These are phyloP conservation scores for Eumerus sabulonum DNA, from an alignment of 2,888 invertebrate species.

Conservation along the genomic window DNA sequence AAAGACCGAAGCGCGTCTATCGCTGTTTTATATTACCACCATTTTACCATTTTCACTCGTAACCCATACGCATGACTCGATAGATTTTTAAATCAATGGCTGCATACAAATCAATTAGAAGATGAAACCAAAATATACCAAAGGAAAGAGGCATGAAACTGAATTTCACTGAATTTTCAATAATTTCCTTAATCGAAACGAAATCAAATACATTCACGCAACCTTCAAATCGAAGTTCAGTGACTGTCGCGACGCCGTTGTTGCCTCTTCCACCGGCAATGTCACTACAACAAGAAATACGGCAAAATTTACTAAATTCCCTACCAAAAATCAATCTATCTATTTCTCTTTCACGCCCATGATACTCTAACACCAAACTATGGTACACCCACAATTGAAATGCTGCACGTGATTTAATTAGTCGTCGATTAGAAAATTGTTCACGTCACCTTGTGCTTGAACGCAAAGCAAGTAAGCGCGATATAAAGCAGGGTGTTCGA, in stretches of 20 bases:
- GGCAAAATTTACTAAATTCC: constrained; percentile 46
- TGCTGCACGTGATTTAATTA: constrained; percentile 70
- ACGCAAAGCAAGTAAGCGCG: background rate
- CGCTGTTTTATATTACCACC: constrained; percentile 44
- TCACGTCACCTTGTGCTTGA: constrained; percentile 64
- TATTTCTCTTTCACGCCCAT: background rate
- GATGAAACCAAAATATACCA: constrained; percentile 36
- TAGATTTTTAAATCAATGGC: constrained; percentile 59
- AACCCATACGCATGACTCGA: background rate
- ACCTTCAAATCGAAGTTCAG: constrained; percentile 68
- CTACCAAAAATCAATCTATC: constrained; percentile 49
- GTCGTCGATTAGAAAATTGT: constrained; percentile 69
- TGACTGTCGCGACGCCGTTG: constrained; percentile 55
- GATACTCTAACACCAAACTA: constrained; percentile 19
- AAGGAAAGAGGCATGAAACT: background rate
- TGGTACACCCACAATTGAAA: constrained; percentile 63
- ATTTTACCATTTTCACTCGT: constrained; percentile 63
- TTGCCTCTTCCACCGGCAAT: constrained; percentile 11
- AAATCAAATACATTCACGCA: constrained; percentile 69
- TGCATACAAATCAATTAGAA: constrained; percentile 67
- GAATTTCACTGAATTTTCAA: constrained; percentile 67
- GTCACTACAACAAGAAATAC: constrained; percentile 15
- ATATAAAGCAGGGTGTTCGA: constrained; percentile 25
- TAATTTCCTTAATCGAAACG: constrained; percentile 70
- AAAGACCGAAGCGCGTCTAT: constrained; percentile 48